These are phyloP conservation scores for Kuschelorhynchus macadamiae DNA, from an alignment of 2,888 invertebrate species.

Conservation along the genomic window DNA sequence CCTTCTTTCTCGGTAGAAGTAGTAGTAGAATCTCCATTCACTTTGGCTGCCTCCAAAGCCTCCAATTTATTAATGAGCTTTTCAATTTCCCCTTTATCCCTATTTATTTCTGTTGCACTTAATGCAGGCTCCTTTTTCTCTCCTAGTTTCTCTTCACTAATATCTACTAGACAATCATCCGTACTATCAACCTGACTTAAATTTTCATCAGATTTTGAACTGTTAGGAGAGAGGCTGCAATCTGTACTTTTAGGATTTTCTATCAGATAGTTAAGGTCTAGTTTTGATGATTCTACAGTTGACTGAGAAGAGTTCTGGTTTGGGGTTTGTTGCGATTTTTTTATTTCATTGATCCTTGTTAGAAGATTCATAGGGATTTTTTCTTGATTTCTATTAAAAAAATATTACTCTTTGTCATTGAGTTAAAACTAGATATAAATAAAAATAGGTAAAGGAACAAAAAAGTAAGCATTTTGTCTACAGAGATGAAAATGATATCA, in stretches of 20 bases:
- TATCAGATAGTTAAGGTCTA: slow-evolving; percentile 58
- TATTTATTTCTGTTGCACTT: slow-evolving; percentile 5
- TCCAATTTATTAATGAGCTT: slow-evolving; percentile 21
- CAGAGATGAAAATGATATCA: too few relatives aligned
- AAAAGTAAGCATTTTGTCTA: too few relatives aligned
- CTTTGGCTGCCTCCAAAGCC: slow-evolving; percentile 1
- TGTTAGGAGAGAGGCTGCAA: slow-evolving; percentile 9
- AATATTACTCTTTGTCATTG: too few relatives aligned
- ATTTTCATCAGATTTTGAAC: slow-evolving; percentile 34
- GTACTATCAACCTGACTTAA: slow-evolving; percentile 66
- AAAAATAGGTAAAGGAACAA: too few relatives aligned
- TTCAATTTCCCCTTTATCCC: slow-evolving; percentile 2
- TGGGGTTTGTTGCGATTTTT: slow-evolving; percentile 48
- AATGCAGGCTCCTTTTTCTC: not conserved
- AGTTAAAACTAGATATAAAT: too few relatives aligned
- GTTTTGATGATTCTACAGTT: slow-evolving; percentile 49
- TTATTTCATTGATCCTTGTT: slow-evolving; percentile 62
- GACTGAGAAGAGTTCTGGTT: slow-evolving; percentile 23
- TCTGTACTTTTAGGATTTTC: slow-evolving; percentile 39
- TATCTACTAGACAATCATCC: slow-evolving; percentile 51
- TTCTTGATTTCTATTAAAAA: slow-evolving; percentile 65
- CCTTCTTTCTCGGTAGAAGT: not conserved
- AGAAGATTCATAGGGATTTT: slow-evolving; percentile 79
- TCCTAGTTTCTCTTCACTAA: slow-evolving; percentile 35
- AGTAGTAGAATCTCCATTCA: not conserved